A percentile compares a stretch with the other conserved stretches of the same genome.
Conservation (phyloP, 2,113 vertebrate genomes). For the Gnathonemus echidnorhynchus region DNA sequence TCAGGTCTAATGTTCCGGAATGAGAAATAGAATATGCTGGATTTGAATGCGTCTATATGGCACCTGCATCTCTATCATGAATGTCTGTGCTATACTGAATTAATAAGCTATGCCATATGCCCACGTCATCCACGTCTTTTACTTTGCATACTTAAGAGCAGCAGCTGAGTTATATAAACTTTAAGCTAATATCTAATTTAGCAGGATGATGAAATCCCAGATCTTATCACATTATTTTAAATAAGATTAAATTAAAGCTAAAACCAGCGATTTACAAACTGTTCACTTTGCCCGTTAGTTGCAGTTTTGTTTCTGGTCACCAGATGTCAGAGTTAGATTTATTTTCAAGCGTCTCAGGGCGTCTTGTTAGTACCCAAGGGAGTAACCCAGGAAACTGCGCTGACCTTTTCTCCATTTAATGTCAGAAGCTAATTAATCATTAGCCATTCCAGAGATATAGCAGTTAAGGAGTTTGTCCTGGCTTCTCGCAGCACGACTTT, state of each 20-base stretch:
- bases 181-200: background rate
- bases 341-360: conserved; percentile 35
- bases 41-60: background rate
- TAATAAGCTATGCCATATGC: background rate
- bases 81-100: background rate
- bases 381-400: conserved; percentile 75
- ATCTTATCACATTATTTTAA: background rate
- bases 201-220: background rate
- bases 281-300: background rate
- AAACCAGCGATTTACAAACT: background rate
- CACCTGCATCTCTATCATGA: background rate
- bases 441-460: conserved; percentile 90
- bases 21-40: background rate
- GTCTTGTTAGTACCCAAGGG: background rate
- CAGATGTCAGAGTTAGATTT: conserved; percentile 81
- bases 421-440: conserved; percentile 99
- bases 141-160: background rate
- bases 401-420: conserved; percentile 98
- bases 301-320: conserved; percentile 56
- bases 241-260: background rate
- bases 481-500: conserved; percentile 78
- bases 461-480: conserved; percentile 78
- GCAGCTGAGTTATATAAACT: background rate
- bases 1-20: background rate
- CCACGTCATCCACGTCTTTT: background rate